Percentiles rank a stretch among this genome's conserved stretches.
Evolutionary conservation across 1,140 invertebrate genomes (phyloP).

Genomic region (Megalonaias nervosa): DNA sequence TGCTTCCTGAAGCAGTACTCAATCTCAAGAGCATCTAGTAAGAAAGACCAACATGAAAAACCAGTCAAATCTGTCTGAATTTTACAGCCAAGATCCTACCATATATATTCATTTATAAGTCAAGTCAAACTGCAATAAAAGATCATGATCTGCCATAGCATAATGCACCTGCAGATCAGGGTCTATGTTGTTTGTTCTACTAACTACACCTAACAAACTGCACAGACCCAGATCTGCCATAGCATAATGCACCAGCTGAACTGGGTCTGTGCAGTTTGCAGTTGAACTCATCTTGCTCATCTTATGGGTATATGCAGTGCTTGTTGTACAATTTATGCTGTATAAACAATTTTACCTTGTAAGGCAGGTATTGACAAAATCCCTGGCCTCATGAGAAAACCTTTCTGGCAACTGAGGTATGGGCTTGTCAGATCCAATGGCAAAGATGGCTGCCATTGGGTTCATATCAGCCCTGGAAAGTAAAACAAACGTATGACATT

Average conservation of each 20-base stretch:
- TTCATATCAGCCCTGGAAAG: slow-evolving; percentile 64
- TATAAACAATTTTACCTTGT: slow-evolving; percentile 51
- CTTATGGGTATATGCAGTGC: neutral
- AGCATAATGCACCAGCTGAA: neutral
- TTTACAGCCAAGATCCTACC: too few relatives aligned
- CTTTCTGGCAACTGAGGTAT: slow-evolving; percentile 62
- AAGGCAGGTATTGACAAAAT: slow-evolving; percentile 67
- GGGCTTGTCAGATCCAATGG: slow-evolving; percentile 61
- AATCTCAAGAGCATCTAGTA: too few relatives aligned
- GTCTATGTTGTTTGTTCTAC: neutral
- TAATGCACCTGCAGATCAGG: neutral
- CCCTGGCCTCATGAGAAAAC: slow-evolving; percentile 60
- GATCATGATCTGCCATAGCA: too few relatives aligned
- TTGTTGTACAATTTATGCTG: neutral
- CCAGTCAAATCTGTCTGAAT: too few relatives aligned
- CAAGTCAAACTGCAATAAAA: too few relatives aligned
- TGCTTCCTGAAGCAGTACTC: too few relatives aligned
- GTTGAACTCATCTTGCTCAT: neutral
- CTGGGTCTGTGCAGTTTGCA: neutral
- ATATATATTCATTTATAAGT: too few relatives aligned
- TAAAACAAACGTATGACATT: slow-evolving; percentile 1
- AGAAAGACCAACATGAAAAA: too few relatives aligned
- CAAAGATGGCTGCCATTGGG: slow-evolving; percentile 70
- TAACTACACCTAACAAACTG: neutral
- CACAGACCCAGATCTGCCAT: neutral